Evolutionary conservation across 1,140 invertebrate genomes (phyloP), one percentile per base, ranked within the genome.

Genomic region (Drosophila repleta): DNA sequence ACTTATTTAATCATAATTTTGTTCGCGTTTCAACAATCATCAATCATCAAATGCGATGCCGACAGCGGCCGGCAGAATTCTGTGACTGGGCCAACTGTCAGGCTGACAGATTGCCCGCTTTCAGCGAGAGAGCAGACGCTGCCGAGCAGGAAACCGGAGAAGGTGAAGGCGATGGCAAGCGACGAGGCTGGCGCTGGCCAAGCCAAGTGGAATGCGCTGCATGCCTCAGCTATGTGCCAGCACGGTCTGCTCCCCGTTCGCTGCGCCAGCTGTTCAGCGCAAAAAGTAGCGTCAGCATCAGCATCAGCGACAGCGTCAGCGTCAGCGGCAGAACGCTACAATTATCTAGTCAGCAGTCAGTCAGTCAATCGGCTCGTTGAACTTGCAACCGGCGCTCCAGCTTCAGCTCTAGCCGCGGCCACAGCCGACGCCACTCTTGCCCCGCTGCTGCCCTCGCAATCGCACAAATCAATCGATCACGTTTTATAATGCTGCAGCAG

Each of bases 1-100:
- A 90, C 87, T 90, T 90, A 90, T 90, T 90, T 90, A 90, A 90
- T 90, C 87, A 90, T 90, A 90, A 90, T 87, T 88, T 88, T 78
- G 82, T 90, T 90, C 88, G 82, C 88, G 82, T 88, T 88, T 90
- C 85, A 87, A 75, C 79, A 90, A 90, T 90, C 87, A 90, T 90
- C 82, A 90, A 90, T 87, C 82, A 90, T 83, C 71, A 77, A 90
- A 87, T 87, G 75, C 78, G 82, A 57, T 73, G 76, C 73, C 73
- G 68, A 79, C 73, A 79, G 58, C 70, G 60, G 68, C 62, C 68
- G 65, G 73, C 82, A 66, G 75, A 78, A 81, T 74, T 87, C 77
- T 77, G 83, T 84, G 78, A 88, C 82, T 87, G 83, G 82, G 82
- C 82, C 82, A 87, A 88, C 80, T 90, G 83, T 89, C 78, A 89